Evolutionary conservation across 2,113 vertebrate species (phyloP).

Genomic region (Propithecus coquereli): DNA sequence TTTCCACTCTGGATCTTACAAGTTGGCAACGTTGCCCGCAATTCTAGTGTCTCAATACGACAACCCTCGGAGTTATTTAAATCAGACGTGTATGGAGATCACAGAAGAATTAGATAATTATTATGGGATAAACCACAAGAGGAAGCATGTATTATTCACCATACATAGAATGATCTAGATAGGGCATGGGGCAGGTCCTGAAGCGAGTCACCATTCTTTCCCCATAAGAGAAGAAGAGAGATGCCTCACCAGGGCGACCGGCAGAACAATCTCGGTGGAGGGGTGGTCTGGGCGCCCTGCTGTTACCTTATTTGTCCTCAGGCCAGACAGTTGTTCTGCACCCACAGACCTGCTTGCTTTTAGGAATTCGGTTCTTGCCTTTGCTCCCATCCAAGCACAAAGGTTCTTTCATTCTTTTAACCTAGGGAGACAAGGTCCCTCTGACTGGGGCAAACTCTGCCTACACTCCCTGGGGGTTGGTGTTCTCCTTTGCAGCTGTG

Average conservation of each 20-base stretch:
- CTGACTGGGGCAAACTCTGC: neutral
- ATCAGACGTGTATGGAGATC: neutral
- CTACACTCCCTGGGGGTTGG: rapidly evolving
- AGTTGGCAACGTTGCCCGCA: rapidly evolving
- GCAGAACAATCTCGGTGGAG: neutral
- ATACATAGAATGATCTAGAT: neutral
- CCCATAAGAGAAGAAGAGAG: neutral
- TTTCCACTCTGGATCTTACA: neutral
- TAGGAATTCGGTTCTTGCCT: neutral
- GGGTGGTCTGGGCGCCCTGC: neutral
- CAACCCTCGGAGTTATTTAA: neutral
- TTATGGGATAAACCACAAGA: neutral
- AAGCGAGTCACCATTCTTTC: neutral
- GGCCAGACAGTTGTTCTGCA: neutral
- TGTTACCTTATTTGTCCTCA: rapidly evolving
- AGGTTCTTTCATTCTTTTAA: neutral
- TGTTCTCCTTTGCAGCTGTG: neutral
- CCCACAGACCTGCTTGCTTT: too few relatives aligned
- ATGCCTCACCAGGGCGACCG: neutral
- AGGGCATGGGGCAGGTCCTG: neutral
- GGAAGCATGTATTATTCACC: neutral
- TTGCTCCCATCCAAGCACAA: neutral
- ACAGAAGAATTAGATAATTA: neutral
- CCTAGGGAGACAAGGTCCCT: neutral
- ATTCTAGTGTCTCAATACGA: neutral